A percentile compares a stretch with the other conserved stretches of the same genome.
These are phyloP conservation scores for Ophioninae sp. DNA, from an alignment of 2,888 invertebrate genomes.

Conservation along the genomic window DNA sequence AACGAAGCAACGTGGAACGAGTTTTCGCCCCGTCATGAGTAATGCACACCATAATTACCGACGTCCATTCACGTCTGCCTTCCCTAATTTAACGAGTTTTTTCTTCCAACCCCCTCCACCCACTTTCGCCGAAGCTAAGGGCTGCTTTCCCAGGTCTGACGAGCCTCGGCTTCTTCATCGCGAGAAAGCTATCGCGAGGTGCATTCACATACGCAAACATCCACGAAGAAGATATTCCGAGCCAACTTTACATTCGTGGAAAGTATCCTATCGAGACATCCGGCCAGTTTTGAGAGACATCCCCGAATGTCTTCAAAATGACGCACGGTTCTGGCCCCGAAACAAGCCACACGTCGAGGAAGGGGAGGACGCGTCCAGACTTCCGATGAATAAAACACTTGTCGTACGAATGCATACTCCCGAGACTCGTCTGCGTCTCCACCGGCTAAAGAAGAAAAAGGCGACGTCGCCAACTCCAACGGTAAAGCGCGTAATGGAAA, in stretches of 20 bases:
- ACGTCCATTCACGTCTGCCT: constrained; percentile 72
- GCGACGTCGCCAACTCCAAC: constrained; percentile 1
- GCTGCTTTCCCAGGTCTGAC: constrained; percentile 43
- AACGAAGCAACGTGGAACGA: constrained; percentile 63
- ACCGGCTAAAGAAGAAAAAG: constrained; percentile 23
- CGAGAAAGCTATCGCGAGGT: constrained; percentile 59
- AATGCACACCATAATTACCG: constrained; percentile 77
- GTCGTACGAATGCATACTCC: constrained; percentile 39
- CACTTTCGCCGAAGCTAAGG: constrained; percentile 38
- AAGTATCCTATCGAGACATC: neutral
- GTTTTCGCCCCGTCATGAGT: constrained; percentile 73
- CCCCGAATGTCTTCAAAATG: neutral
- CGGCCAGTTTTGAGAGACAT: neutral
- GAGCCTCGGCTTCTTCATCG: constrained; percentile 36
- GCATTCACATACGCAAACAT: constrained; percentile 6
- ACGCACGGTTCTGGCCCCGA: constrained; percentile 57
- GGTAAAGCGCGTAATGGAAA: constrained; percentile 20
- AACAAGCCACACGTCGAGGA: constrained; percentile 53
- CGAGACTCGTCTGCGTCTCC: constrained; percentile 36
- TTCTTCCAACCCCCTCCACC: constrained; percentile 36
- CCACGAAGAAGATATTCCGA: constrained; percentile 17
- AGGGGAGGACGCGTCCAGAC: constrained; percentile 70
- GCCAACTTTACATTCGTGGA: neutral
- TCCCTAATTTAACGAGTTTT: constrained; percentile 76
- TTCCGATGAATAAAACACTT: constrained; percentile 74